These are phyloP conservation scores for Mythimna vitellina DNA, from an alignment of 2,888 invertebrate species.

Conservation along the genomic window DNA sequence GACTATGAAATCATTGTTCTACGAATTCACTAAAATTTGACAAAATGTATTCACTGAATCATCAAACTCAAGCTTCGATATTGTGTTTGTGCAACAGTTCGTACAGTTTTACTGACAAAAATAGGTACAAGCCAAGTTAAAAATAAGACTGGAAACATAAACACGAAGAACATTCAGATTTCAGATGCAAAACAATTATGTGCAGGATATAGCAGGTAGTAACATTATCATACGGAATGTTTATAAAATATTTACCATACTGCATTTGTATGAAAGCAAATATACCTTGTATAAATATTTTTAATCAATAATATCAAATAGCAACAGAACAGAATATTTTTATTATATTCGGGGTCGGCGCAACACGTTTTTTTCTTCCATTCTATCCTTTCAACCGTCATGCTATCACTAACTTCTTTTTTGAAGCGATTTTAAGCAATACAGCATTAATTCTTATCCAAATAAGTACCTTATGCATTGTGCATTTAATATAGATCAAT, in stretches of 20 bases:
- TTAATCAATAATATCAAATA: conserved; percentile 1
- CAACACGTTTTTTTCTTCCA: too few relatives aligned
- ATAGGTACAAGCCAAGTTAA: conserved; percentile 71
- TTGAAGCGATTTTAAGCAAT: too few relatives aligned
- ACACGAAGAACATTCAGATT: conserved; percentile 67
- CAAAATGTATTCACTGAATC: conserved; percentile 57
- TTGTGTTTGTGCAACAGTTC: conserved; percentile 60
- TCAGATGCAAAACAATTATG: conserved; percentile 57
- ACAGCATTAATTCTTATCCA: too few relatives aligned
- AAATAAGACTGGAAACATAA: conserved; percentile 73
- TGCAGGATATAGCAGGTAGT: conserved; percentile 25
- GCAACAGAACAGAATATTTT: neutral
- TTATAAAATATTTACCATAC: conserved; percentile 19
- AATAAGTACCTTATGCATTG: too few relatives aligned
- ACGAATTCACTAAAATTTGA: conserved; percentile 62
- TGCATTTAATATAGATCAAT: too few relatives aligned
- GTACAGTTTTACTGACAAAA: conserved; percentile 72
- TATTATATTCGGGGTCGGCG: too few relatives aligned
- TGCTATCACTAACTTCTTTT: too few relatives aligned
- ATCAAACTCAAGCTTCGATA: conserved; percentile 44
- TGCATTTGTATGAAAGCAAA: conserved; percentile 3
- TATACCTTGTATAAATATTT: conserved; percentile 1
- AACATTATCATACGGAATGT: conserved; percentile 27
- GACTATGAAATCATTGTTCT: conserved; percentile 61
- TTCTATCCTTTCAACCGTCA: too few relatives aligned